Evolutionary conservation across 2,113 vertebrate genomes (phyloP).

Genomic region (Strigops habroptila): DNA sequence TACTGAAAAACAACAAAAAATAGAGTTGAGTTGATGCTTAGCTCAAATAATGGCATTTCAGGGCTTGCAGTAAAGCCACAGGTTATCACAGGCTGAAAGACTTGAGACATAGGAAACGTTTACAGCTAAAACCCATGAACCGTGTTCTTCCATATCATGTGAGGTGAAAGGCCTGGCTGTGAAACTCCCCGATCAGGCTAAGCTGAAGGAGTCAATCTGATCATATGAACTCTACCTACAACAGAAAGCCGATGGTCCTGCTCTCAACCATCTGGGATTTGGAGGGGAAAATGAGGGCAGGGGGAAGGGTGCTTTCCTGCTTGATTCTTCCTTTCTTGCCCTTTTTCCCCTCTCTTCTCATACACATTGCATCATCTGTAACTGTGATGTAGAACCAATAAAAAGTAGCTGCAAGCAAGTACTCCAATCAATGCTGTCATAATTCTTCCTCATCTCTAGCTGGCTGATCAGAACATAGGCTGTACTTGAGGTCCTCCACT

Average conservation of each 20-base stretch:
- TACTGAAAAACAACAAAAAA: not conserved
- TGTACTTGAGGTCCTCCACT: not conserved
- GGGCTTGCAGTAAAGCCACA: not conserved
- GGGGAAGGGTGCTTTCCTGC: accelerated
- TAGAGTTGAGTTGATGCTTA: not conserved
- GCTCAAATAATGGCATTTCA: not conserved
- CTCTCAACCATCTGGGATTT: not conserved
- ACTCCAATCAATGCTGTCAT: not conserved
- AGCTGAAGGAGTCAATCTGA: not conserved
- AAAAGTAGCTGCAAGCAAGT: not conserved
- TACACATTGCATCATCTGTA: not conserved
- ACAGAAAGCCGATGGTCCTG: not conserved
- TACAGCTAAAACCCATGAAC: not conserved
- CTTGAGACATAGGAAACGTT: not conserved
- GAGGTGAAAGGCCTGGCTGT: not conserved
- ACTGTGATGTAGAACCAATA: not conserved
- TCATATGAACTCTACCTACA: not conserved
- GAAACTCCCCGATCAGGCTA: not conserved
- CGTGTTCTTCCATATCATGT: not conserved
- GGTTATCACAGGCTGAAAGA: not conserved
- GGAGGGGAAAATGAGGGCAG: not conserved
- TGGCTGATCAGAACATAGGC: not conserved
- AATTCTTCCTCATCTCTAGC: not conserved
- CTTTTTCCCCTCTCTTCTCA: not conserved
- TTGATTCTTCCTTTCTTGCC: not conserved